phyloP scores from a whole-genome alignment of 1,140 invertebrate species.

The Calephelis virginiensis region DNA sequence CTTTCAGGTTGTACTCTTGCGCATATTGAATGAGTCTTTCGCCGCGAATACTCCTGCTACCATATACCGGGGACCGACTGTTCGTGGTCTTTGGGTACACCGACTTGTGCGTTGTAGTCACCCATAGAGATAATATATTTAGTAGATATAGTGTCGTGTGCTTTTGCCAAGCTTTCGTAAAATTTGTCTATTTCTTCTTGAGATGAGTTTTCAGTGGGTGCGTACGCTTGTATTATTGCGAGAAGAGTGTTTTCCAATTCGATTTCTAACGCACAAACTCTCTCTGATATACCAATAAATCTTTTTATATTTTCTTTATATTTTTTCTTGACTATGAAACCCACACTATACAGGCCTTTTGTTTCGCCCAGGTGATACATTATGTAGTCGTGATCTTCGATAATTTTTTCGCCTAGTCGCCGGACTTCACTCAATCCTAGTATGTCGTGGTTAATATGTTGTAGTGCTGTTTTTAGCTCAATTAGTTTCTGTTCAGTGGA shows the following conservation, averaged over 20 bases:
- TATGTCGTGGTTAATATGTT: conserved; percentile 42
- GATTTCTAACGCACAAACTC: conserved; percentile 36
- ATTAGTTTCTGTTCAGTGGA: conserved; percentile 32
- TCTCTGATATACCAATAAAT: conserved; percentile 40
- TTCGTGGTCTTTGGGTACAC: conserved; percentile 27
- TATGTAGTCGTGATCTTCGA: conserved; percentile 39
- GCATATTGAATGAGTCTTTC: too few relatives aligned
- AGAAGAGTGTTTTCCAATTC: conserved; percentile 29
- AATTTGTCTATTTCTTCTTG: conserved; percentile 38
- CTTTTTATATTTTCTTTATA: conserved; percentile 32
- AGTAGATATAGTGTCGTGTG: conserved; percentile 28
- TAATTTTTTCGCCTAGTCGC: conserved; percentile 35
- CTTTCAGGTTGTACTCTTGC: too few relatives aligned
- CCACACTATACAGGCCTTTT: conserved; percentile 37
- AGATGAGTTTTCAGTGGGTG: conserved; percentile 37
- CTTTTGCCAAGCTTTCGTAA: conserved; percentile 33
- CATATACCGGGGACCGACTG: too few relatives aligned
- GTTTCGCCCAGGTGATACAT: conserved; percentile 42
- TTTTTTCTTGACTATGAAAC: conserved; percentile 37
- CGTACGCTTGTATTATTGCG: conserved; percentile 38
- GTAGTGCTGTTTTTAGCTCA: conserved; percentile 38
- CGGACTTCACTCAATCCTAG: conserved; percentile 39
- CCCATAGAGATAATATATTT: conserved; percentile 31
- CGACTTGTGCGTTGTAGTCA: conserved; percentile 38
- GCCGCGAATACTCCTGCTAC: too few relatives aligned